A percentile compares a stretch with the other conserved stretches of the same genome.
These are phyloP conservation scores for Dermatophagoides farinae DNA, from an alignment of 1,140 invertebrate species.

Conservation along the genomic window DNA sequence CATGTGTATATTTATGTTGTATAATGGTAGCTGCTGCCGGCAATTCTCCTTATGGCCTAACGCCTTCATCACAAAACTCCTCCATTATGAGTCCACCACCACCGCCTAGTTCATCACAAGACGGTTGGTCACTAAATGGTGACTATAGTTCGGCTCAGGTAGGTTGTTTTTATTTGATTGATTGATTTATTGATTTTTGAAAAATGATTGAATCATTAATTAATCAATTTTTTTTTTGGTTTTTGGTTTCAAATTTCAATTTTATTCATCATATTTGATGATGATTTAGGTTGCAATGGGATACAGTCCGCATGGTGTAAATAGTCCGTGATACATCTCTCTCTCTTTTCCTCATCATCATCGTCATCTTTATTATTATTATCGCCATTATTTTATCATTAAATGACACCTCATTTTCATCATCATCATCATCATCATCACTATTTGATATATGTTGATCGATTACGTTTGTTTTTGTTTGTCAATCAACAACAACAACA, in stretches of 20 bases:
- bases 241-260: neutral
- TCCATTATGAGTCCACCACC: constrained; percentile 84
- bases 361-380: neutral
- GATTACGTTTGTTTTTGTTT: no score
- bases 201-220: neutral
- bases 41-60: constrained; percentile 75
- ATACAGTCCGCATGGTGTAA: constrained; percentile 12
- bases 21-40: constrained; percentile 33
- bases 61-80: constrained; percentile 54
- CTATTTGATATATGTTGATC: no score
- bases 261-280: neutral
- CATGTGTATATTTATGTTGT: no score
- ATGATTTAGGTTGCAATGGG: constrained; percentile 11
- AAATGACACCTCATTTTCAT: no score
- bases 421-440: no score
- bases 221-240: neutral
- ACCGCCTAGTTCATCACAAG: constrained; percentile 44
- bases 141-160: constrained; percentile 24
- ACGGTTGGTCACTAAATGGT: constrained; percentile 67
- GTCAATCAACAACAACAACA: no score
- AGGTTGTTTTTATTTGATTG: neutral
- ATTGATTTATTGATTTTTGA: neutral
- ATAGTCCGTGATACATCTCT: constrained; percentile 5
- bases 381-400: neutral
- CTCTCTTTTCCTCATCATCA: neutral